Base-by-base conservation (phyloP, 2,888 invertebrate species). In the Coecobrya sp. region DNA sequence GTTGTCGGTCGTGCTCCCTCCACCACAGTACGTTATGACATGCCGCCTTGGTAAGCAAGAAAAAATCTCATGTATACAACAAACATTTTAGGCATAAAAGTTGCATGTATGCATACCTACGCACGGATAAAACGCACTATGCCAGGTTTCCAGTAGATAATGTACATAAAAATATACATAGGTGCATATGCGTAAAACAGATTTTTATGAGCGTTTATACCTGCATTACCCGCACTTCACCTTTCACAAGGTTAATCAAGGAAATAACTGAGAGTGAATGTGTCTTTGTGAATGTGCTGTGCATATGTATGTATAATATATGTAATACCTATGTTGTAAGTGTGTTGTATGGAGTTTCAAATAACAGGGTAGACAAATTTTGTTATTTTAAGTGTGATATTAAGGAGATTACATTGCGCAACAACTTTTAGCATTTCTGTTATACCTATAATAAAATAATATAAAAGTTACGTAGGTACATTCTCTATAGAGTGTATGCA, bases 171-270 rank as follows among this genome's bases (percentile, higher is more conserved):
- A 65, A 70, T 30, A 70, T 27, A 73, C 19, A 42, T 42, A 19
- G 16, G 22, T 73, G 1, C n/a, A 30, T 10, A 16, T 22, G 0
- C 22, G 30, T 65, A 30, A 68, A 30, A 22, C 22, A 0, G 19
- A 19, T 19, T 36, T 42, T 42, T n/a, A n/a, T 42, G 19, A 73
- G 19, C 19, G 42, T 73, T 73, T 73, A 73, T 65, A 65, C 19
- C 22, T 73, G 73, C 73, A 73, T 42, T 73, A 42, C 73, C n/a
- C 42, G 42, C 42, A 73, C 73, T 73, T 73, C 73, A 73, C 73
- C 73, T 73, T 42, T 73, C 73, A 36, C 73, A 42, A 19, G 73
- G 42, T 73, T 73, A 73, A 73, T 73, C 73, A 73, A 73, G 73
- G 1, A 73, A 73, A 22, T 42, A 73, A 45, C 30, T 10, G 73